A percentile compares a stretch with the other conserved stretches of the same genome.
Conservation (phyloP, 30 jellyfish, hydroid and myxozoan species). For the Hydractinia symbiolongicarpus region DNA sequence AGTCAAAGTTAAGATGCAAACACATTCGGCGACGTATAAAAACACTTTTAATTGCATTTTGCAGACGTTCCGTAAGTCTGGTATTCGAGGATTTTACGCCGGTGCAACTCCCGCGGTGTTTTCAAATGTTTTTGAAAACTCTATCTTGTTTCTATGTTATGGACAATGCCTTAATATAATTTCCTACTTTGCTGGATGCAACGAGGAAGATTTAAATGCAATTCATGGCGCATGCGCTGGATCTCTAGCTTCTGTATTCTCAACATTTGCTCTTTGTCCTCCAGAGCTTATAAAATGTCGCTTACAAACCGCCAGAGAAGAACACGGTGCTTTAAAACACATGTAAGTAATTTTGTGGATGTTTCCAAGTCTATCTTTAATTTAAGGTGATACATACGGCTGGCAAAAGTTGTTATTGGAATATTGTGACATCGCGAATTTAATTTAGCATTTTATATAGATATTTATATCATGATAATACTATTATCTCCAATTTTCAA, state of each 20-base stretch:
- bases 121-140: conserved; percentile 62
- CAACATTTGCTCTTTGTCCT: conserved; percentile 63
- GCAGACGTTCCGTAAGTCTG: conserved; percentile 49
- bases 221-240: conserved; percentile 71
- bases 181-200: conserved; percentile 29
- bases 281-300: conserved; percentile 78
- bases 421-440: no score
- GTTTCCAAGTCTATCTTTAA: no score
- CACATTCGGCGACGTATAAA: conserved; percentile 37
- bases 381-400: no score
- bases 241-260: conserved; percentile 58
- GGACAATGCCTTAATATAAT: conserved; percentile 66
- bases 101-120: conserved; percentile 77
- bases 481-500: no score
- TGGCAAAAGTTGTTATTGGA: no score
- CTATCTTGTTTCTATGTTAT: conserved; percentile 60
- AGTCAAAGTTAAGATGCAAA: conserved; percentile 81
- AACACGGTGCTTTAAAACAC: neutral
- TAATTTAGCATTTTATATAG: no score
- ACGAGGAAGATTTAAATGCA: conserved; percentile 40
- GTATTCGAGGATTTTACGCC: conserved; percentile 58
- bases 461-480: no score
- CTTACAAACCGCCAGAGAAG: conserved; percentile 67
- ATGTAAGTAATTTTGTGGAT: neutral
- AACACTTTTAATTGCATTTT: conserved; percentile 41